Percentiles rank a stretch among this genome's conserved stretches.
Conservation (phyloP, 2,113 vertebrate species). For the Baryphthengus martii region DNA sequence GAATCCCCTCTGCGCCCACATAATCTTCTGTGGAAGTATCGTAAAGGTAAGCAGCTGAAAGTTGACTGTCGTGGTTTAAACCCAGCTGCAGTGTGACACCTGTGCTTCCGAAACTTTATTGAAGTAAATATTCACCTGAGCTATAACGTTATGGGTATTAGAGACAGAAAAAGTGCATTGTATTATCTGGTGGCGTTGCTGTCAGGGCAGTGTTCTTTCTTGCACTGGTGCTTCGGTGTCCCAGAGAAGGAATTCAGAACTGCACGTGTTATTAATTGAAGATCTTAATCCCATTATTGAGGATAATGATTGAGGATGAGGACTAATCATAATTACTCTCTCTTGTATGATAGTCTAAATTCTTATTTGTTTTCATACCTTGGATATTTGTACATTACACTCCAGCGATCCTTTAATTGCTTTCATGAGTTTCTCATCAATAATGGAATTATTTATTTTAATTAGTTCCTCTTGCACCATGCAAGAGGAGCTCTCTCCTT, state of each 20-base stretch:
- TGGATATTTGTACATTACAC: neutral
- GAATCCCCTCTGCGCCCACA: slow-evolving; percentile 90
- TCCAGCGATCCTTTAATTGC: neutral
- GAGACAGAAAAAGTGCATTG: neutral
- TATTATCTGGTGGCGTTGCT: neutral
- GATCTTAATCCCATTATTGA: neutral
- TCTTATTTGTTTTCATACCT: neutral
- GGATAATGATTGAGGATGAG: neutral
- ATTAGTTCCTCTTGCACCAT: neutral
- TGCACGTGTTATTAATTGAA: neutral
- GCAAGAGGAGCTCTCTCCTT: too few relatives aligned
- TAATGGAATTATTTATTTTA: neutral
- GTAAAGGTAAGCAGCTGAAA: slow-evolving; percentile 73
- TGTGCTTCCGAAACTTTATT: neutral
- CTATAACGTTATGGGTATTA: neutral
- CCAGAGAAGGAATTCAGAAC: neutral
- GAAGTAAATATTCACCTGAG: neutral
- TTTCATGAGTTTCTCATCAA: neutral
- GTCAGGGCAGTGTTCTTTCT: neutral
- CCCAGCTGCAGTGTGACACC: neutral
- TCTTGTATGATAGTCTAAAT: neutral
- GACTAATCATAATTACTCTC: neutral
- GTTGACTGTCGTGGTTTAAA: neutral
- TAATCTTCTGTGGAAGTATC: slow-evolving; percentile 86
- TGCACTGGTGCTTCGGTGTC: neutral